Percentiles rank a stretch among this genome's conserved stretches.
Conservation (phyloP, 2,797 vertebrate species). For the Mycteria americana region DNA sequence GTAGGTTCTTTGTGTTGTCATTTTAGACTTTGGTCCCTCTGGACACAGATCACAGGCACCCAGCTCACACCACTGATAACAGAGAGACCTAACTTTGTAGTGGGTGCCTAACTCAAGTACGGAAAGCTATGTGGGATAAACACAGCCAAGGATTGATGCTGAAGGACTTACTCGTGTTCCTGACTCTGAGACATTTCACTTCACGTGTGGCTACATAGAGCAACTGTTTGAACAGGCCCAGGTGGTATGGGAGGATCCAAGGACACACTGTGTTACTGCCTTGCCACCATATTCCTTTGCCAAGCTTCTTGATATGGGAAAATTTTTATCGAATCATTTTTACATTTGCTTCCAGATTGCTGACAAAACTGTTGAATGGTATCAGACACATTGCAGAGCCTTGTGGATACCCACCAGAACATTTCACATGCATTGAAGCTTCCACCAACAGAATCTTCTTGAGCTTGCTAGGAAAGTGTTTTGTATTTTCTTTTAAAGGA, state of each 20-base stretch:
- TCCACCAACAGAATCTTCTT: neutral
- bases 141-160: neutral
- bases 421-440: neutral
- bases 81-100: neutral
- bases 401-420: neutral
- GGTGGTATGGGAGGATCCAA: neutral
- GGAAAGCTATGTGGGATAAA: neutral
- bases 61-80: neutral
- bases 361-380: conserved; percentile 10
- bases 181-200: neutral
- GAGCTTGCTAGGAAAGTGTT: neutral
- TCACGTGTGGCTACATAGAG: neutral
- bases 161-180: neutral
- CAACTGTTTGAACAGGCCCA: neutral
- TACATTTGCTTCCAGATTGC: neutral
- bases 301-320: neutral
- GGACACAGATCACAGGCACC: neutral
- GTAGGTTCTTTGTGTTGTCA: neutral
- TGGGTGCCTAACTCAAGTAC: neutral
- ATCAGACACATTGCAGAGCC: neutral
- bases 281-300: neutral
- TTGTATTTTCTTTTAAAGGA: neutral
- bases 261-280: neutral
- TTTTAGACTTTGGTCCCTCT: neutral
- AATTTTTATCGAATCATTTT: neutral